A percentile compares a stretch with the other conserved stretches of the same genome.
Evolutionary conservation across 1,140 invertebrate species (phyloP).

Genomic region (Aporrectodea caliginosa): DNA sequence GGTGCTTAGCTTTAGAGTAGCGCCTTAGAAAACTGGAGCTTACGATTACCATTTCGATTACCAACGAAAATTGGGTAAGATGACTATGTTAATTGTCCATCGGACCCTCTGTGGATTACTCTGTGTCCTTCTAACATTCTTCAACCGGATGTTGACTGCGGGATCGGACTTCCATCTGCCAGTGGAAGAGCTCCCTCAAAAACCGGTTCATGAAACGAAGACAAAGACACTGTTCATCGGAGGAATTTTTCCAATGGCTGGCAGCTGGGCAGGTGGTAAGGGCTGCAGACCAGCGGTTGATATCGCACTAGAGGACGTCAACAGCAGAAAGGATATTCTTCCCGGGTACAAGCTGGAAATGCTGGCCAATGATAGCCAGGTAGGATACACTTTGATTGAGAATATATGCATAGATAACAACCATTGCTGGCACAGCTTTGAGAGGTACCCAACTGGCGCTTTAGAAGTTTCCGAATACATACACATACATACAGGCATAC

Average conservation of each 20-base stretch:
- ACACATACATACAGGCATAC: background rate
- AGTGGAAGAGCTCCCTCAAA: background rate
- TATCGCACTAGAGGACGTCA: conserved; percentile 93
- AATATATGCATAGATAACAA: too few species aligned
- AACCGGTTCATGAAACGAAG: background rate
- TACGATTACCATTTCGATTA: too few species aligned
- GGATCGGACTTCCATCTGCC: background rate
- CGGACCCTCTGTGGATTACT: background rate
- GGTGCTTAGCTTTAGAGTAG: too few species aligned
- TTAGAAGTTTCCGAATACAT: too few species aligned
- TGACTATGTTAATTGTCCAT: background rate
- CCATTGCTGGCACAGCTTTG: too few species aligned
- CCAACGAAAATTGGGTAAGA: too few species aligned
- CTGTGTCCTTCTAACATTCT: background rate
- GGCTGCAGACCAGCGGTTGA: conserved; percentile 69
- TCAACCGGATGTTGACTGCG: background rate
- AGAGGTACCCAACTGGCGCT: too few species aligned
- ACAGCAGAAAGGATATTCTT: conserved; percentile 79
- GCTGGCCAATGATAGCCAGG: conserved; percentile 96
- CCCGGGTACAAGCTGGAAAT: conserved; percentile 85
- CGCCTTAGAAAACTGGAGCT: too few species aligned
- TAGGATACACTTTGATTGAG: too few species aligned
- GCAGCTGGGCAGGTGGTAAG: conserved; percentile 70
- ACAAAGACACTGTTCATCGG: conserved; percentile 77
- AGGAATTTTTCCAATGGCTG: conserved; percentile 95